Conservation (phyloP, 1,140 invertebrate species). For the Oryctes rhinoceros region DNA sequence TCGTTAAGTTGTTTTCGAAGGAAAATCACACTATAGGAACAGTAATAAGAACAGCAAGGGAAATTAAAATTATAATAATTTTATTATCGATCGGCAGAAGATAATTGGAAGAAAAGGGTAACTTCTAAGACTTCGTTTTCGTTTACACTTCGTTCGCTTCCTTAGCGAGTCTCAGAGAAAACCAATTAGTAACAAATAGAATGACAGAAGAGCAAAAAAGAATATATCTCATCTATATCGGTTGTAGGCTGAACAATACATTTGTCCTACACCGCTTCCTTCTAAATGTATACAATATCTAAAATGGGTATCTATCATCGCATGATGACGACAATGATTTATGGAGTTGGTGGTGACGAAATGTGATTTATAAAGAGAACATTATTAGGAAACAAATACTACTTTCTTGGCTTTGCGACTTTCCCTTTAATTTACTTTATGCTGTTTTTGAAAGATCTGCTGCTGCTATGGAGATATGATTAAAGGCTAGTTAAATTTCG, state of each 20-base stretch:
- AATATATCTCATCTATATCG: slow-evolving; percentile 8
- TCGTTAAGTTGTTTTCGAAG: too few species aligned
- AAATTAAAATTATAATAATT: too few species aligned
- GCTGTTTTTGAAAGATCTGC: too few species aligned
- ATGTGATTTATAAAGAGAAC: too few species aligned
- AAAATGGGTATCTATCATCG: not conserved
- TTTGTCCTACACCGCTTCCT: not conserved
- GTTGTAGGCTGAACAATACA: not conserved
- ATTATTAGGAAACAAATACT: too few species aligned
- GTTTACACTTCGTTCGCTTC: slow-evolving; percentile 5
- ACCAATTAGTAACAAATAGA: slow-evolving; percentile 2
- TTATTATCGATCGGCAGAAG: not conserved
- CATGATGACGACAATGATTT: not conserved
- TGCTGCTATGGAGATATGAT: too few species aligned
- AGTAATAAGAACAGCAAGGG: too few species aligned
- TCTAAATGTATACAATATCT: not conserved
- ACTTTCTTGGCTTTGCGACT: too few species aligned
- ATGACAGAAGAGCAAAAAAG: slow-evolving; percentile 7
- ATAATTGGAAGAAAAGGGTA: not conserved
- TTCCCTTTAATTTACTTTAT: too few species aligned
- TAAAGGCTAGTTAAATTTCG: too few species aligned
- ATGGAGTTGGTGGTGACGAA: not conserved
- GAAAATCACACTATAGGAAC: too few species aligned
- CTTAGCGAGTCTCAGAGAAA: not conserved
- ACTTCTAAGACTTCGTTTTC: not conserved